Evolutionary conservation across 2,797 vertebrate genomes (phyloP), one percentile per base, ranked within the genome.

Genomic region (Pseudochirops cupreus): DNA sequence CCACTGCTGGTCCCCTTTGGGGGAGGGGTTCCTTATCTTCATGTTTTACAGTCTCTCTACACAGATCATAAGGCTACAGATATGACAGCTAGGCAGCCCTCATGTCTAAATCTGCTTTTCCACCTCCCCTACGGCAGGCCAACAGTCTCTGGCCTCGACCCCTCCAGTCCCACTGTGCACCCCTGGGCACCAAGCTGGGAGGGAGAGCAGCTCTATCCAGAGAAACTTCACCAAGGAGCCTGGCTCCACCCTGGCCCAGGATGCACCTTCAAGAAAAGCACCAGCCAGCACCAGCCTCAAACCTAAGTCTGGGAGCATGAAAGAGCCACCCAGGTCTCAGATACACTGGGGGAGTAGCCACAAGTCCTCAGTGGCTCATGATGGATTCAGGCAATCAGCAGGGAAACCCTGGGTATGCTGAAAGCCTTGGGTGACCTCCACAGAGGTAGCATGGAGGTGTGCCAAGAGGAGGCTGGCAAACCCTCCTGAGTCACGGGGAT

Each of bases 131-230:
- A 9, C 11, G 14, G 2, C 5, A 14, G 18, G 14, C 24, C 3
- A 0, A 1, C 33, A 11, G 5, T 33, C 29, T 29, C 24, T 0
- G 4, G 53, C 26, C 3, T 39, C 1, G 16, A 6, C 4, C 31
- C 21, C 18, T 1, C 74, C 29, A 21, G 21, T 46, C 39, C 74
- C 74, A 24, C 11, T 1, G 46, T 46, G n/a, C 21, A 46, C 21
- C 39, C 21, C 74, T 1, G 2, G 21, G 39, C n/a, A 46, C 74
- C 18, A 82, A 0, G 9, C n/a, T 82, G 46, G 46, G 1, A 46
- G 39, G 39, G 39, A 11, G 14, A 0, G 54, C 3, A 21, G 21
- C 21, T 82, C 74, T 24, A n/a, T 33, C 21, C 52, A 94, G 4
- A 56, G 90, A 54, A 58, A 39, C 6, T 21, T 14, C 3, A 28